These are phyloP conservation scores for Lymantria monacha DNA, from an alignment of 2,888 invertebrate genomes.

Conservation along the genomic window DNA sequence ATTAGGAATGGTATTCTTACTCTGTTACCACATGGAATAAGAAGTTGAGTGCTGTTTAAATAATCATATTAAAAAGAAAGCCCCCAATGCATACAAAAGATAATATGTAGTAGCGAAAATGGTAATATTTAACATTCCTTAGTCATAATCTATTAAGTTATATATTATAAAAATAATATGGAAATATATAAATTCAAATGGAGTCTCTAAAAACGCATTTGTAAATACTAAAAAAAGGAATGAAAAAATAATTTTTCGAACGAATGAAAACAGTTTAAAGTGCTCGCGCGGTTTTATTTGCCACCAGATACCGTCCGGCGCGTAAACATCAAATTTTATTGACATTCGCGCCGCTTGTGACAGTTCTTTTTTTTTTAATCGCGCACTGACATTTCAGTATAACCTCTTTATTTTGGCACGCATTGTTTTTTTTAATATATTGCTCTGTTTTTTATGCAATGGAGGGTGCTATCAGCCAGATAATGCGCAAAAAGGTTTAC, in stretches of 20 bases:
- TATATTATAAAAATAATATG: background rate
- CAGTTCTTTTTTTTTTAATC: conserved; percentile 56
- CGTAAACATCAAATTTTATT: conserved; percentile 75
- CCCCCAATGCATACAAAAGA: too few species aligned
- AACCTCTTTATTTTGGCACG: conserved; percentile 31
- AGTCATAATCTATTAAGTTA: too few species aligned
- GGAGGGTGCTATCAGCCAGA: conserved; percentile 3
- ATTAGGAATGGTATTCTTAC: too few species aligned
- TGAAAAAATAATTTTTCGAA: conserved; percentile 48
- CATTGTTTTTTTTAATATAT: conserved; percentile 31
- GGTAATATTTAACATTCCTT: too few species aligned
- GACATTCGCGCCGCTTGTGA: conserved; percentile 55
- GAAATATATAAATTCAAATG: background rate
- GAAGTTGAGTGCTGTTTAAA: too few species aligned
- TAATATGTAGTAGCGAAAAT: too few species aligned
- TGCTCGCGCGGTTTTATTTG: conserved; percentile 52
- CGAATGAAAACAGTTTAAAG: conserved; percentile 49
- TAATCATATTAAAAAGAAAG: too few species aligned
- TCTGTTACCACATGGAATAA: too few species aligned
- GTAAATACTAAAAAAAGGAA: conserved; percentile 16
- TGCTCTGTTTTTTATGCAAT: conserved; percentile 20
- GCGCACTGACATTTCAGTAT: conserved; percentile 36
- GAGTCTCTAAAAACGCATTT: background rate
- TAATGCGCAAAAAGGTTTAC: background rate
- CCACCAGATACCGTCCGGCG: conserved; percentile 56